Evolutionary conservation across 2,797 vertebrate species (phyloP).

Genomic region (Anabas testudineus): DNA sequence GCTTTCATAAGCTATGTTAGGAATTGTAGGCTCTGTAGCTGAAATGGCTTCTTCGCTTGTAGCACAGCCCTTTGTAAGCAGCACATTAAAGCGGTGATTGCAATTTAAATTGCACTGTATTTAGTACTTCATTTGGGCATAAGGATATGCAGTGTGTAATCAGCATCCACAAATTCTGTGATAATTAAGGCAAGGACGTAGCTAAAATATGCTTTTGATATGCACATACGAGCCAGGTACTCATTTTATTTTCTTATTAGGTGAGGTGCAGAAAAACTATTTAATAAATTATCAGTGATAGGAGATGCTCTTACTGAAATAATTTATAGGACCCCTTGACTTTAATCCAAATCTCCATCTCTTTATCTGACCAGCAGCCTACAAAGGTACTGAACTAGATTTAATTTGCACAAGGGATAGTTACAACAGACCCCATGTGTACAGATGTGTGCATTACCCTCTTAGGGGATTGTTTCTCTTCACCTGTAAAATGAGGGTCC

Average conservation of each 20-base stretch:
- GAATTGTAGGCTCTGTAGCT: conserved; percentile 26
- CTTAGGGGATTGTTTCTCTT: conserved; percentile 36
- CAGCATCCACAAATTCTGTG: too few species aligned
- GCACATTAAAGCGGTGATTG: too few species aligned
- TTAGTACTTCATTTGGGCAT: too few species aligned
- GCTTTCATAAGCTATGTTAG: conserved; percentile 27
- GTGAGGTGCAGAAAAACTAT: background rate
- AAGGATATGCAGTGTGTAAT: too few species aligned
- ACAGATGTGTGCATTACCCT: conserved; percentile 23
- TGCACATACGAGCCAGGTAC: too few species aligned
- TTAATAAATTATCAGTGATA: conserved; percentile 4
- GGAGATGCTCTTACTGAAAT: background rate
- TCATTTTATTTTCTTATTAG: too few species aligned
- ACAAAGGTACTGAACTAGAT: conserved; percentile 17
- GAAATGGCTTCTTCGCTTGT: background rate
- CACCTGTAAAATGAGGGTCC: conserved; percentile 94
- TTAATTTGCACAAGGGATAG: conserved; percentile 18
- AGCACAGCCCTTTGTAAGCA: conserved; percentile 9
- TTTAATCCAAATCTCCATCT: conserved; percentile 10
- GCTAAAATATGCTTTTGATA: too few species aligned
- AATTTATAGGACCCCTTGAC: background rate
- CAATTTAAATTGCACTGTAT: too few species aligned
- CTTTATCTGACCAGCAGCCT: conserved; percentile 20
- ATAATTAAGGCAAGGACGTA: too few species aligned
- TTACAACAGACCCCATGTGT: conserved; percentile 14